A percentile compares a stretch with the other conserved stretches of the same genome.
phyloP scores from a whole-genome alignment of 2,797 vertebrate species.

The Monodelphis domestica region DNA sequence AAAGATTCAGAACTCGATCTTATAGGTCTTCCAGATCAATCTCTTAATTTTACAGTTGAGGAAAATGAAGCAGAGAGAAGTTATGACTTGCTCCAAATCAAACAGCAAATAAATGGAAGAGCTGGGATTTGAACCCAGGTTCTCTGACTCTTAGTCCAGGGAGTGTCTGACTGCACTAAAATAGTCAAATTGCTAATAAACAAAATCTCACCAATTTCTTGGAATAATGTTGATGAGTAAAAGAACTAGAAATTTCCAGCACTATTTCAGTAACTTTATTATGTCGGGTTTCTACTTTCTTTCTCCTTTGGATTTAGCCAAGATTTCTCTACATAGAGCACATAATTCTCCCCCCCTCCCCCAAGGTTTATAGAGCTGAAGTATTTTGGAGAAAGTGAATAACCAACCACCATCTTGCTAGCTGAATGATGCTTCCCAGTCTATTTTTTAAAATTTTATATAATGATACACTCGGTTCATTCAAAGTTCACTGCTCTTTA shows the following conservation, averaged over 20 bases:
- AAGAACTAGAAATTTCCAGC: background rate
- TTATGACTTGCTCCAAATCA: background rate
- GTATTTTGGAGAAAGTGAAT: background rate
- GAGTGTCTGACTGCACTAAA: background rate
- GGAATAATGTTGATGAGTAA: background rate
- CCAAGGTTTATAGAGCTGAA: background rate
- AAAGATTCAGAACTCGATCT: background rate
- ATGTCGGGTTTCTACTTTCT: background rate
- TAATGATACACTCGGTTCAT: conserved; percentile 60
- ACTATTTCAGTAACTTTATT: background rate
- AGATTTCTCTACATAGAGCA: background rate
- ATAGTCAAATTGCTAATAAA: background rate
- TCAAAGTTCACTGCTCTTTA: conserved; percentile 63
- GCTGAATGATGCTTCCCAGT: conserved; percentile 2
- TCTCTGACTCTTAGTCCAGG: background rate
- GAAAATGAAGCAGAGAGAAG: background rate
- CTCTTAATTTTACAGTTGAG: background rate
- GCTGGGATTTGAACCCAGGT: background rate
- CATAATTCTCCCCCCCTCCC: too few relatives aligned
- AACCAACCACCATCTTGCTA: background rate
- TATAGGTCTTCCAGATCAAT: background rate
- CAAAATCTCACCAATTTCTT: background rate
- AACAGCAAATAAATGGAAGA: background rate
- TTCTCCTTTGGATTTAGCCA: background rate
- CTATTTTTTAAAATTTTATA: conserved; percentile 49